These are phyloP conservation scores for Catonia carolina DNA, from an alignment of 2,888 invertebrate genomes.

Conservation along the genomic window DNA sequence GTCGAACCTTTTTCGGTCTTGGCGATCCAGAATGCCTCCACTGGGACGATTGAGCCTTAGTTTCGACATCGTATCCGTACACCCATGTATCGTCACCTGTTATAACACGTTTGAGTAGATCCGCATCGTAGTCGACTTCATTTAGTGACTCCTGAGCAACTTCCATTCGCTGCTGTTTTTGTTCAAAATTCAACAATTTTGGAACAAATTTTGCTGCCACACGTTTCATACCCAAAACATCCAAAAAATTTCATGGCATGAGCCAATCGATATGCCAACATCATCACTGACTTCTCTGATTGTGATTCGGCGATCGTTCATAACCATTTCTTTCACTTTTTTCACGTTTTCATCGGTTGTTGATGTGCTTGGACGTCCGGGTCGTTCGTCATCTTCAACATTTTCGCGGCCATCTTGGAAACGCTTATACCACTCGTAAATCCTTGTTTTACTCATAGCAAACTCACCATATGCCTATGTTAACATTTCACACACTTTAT, in stretches of 20 bases:
- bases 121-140: constrained; percentile 23
- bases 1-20: constrained; percentile 32
- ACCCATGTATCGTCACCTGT: constrained; percentile 36
- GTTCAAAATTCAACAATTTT: constrained; percentile 23
- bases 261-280: constrained; percentile 26
- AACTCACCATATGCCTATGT: background rate
- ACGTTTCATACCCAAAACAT: constrained; percentile 26
- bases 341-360: constrained; percentile 34
- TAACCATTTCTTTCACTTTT: constrained; percentile 21
- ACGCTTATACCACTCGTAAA: too few relatives aligned
- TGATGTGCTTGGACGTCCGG: constrained; percentile 33
- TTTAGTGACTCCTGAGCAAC: constrained; percentile 27
- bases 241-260: constrained; percentile 26
- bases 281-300: background rate
- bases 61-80: constrained; percentile 36
- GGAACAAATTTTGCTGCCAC: constrained; percentile 27
- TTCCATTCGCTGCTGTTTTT: constrained; percentile 23
- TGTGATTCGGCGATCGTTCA: constrained; percentile 26
- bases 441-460: too few relatives aligned
- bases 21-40: constrained; percentile 32
- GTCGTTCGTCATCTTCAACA: constrained; percentile 31
- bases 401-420: constrained; percentile 20
- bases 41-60: constrained; percentile 32
- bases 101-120: constrained; percentile 33
- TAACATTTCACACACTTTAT: constrained; percentile 13